phyloP scores from a whole-genome alignment of 2,113 vertebrate species.

The Poeciliopsis turrubarensis region DNA sequence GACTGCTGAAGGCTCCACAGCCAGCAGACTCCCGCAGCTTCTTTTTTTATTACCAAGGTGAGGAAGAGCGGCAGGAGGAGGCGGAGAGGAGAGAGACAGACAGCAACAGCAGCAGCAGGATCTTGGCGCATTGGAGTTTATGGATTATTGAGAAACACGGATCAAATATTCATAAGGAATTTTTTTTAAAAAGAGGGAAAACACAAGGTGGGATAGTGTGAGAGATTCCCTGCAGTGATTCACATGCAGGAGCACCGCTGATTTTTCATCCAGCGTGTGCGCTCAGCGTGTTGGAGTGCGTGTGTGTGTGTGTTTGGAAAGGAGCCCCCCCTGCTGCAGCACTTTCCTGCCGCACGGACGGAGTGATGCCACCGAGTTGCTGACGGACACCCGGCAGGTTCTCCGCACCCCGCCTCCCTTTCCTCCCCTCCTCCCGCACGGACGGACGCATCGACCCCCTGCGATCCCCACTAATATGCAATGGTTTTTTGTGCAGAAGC shows the following conservation, averaged over 20 bases:
- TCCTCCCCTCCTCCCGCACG: constrained; percentile 75
- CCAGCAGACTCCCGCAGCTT: constrained; percentile 26
- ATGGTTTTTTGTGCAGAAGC: constrained; percentile 92
- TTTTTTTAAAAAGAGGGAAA: constrained; percentile 29
- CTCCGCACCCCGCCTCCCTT: constrained; percentile 79
- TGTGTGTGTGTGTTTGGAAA: constrained; percentile 71
- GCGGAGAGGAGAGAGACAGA: constrained; percentile 35
- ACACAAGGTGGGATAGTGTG: constrained; percentile 17
- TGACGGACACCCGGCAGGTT: constrained; percentile 57
- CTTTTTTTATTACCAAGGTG: constrained; percentile 41
- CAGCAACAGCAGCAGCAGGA: constrained; percentile 49
- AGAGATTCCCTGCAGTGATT: constrained; percentile 62
- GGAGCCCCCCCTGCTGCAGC: constrained; percentile 88
- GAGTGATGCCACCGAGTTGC: constrained; percentile 69
- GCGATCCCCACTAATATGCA: constrained; percentile 84
- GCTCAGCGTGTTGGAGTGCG: background rate
- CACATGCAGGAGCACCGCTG: constrained; percentile 57
- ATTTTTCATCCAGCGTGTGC: constrained; percentile 58
- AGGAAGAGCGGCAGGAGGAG: constrained; percentile 34
- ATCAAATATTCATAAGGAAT: constrained; percentile 70
- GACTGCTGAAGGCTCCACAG: constrained; percentile 68
- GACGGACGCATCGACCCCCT: constrained; percentile 72
- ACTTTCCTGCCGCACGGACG: constrained; percentile 80
- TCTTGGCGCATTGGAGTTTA: constrained; percentile 81
- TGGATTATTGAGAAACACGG: constrained; percentile 72